Conservation (phyloP, 2,113 vertebrate species). For the Clupea harengus region DNA sequence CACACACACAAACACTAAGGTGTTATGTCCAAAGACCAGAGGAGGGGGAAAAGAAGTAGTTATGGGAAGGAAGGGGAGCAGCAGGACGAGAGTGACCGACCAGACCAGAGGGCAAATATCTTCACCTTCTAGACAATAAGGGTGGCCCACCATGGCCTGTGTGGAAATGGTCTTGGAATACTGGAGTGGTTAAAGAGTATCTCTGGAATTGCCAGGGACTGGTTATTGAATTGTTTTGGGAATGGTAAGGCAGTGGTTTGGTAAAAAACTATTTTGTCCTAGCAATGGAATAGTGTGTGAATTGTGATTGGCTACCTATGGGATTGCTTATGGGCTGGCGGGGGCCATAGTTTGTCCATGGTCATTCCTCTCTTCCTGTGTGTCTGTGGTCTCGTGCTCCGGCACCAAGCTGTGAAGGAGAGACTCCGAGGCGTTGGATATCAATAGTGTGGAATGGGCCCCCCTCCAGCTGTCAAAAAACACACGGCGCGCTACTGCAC, state of each 20-base stretch:
- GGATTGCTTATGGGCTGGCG: neutral
- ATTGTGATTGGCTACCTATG: neutral
- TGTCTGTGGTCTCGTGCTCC: neutral
- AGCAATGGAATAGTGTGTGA: neutral
- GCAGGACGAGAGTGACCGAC: neutral
- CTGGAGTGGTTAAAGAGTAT: neutral
- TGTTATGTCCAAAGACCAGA: neutral
- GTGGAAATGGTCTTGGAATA: neutral
- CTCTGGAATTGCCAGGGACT: neutral
- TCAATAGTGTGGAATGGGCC: neutral
- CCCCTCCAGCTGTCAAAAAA: conserved; percentile 36
- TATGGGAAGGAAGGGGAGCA: neutral
- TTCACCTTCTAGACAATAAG: neutral
- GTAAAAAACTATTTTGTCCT: neutral
- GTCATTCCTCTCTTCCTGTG: neutral
- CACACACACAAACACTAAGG: neutral
- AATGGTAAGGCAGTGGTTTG: neutral
- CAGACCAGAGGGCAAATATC: neutral
- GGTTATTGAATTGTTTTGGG: neutral
- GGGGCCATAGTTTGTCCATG: neutral
- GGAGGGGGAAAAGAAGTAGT: neutral
- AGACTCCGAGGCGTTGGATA: conserved; percentile 27
- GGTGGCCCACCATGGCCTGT: neutral
- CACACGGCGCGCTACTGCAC: conserved; percentile 28
- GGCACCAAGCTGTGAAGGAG: conserved; percentile 14